Conservation (phyloP, 2,113 vertebrate species). For the Sphyrna mokarran region DNA sequence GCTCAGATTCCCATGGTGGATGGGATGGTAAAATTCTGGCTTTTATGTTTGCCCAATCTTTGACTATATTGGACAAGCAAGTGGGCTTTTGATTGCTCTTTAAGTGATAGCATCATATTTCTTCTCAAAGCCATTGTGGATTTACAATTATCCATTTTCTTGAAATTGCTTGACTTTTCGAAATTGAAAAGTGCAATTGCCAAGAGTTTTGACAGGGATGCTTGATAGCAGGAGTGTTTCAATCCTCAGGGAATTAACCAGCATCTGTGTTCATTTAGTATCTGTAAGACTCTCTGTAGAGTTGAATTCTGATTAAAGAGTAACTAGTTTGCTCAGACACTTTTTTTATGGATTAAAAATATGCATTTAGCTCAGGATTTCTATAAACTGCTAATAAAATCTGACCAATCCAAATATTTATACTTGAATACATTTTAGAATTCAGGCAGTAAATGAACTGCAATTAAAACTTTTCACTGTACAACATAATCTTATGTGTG, state of each 20-base stretch:
- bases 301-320: background rate
- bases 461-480: conserved; percentile 16
- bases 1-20: too few species aligned
- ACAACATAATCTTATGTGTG: background rate
- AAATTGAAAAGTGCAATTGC: conserved; percentile 18
- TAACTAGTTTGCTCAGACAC: conserved; percentile 13
- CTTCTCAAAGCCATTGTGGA: background rate
- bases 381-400: background rate
- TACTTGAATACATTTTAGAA: background rate
- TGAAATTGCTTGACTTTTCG: conserved; percentile 16
- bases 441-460: background rate
- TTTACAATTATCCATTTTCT: conserved; percentile 24
- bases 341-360: background rate
- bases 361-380: background rate
- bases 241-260: background rate
- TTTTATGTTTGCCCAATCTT: background rate
- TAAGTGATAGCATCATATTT: background rate
- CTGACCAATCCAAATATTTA: background rate
- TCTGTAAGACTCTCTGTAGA: background rate
- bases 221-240: conserved; percentile 20
- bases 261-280: conserved; percentile 14
- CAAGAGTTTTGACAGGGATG: conserved; percentile 25
- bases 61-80: background rate
- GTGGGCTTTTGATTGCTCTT: background rate
- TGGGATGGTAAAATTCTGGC: too few species aligned